Conservation (phyloP, 2,888 invertebrate genomes). For the Eupithecia tripunctaria region DNA sequence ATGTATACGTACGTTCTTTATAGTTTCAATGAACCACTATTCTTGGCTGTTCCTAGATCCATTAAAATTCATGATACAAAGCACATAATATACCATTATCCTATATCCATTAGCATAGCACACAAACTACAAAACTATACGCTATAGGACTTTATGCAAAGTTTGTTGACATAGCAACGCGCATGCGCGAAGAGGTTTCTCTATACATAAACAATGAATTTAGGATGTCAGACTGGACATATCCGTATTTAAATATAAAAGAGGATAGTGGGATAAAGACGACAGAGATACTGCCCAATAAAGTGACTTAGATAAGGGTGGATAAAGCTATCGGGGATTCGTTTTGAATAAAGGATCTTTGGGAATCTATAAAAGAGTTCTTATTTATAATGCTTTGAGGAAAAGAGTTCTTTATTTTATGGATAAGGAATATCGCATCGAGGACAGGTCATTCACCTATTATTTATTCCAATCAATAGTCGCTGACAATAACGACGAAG, state of each 20-base stretch:
- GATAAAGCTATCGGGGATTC: conserved; percentile 7
- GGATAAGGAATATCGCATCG: conserved; percentile 15
- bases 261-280: conserved; percentile 29
- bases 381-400: conserved; percentile 9
- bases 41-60: conserved; percentile 46
- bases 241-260: conserved; percentile 40
- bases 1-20: conserved; percentile 43
- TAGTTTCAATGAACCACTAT: conserved; percentile 51
- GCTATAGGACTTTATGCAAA: conserved; percentile 39
- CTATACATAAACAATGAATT: conserved; percentile 78
- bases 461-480: conserved; percentile 19
- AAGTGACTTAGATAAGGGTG: conserved; percentile 33
- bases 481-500: conserved; percentile 26
- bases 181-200: conserved; percentile 72
- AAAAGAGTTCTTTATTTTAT: conserved; percentile 12
- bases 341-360: conserved; percentile 12
- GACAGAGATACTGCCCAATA: conserved; percentile 31
- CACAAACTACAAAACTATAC: conserved; percentile 32
- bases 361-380: conserved; percentile 10
- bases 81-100: not conserved
- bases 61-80: conserved; percentile 51
- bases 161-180: conserved; percentile 77
- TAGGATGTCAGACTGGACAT: conserved; percentile 51
- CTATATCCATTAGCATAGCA: conserved; percentile 6
- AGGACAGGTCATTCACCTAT: conserved; percentile 32